Percentiles rank a stretch among this genome's conserved stretches.
phyloP scores from a whole-genome alignment of 2,113 vertebrate species.

The Clupea harengus region DNA sequence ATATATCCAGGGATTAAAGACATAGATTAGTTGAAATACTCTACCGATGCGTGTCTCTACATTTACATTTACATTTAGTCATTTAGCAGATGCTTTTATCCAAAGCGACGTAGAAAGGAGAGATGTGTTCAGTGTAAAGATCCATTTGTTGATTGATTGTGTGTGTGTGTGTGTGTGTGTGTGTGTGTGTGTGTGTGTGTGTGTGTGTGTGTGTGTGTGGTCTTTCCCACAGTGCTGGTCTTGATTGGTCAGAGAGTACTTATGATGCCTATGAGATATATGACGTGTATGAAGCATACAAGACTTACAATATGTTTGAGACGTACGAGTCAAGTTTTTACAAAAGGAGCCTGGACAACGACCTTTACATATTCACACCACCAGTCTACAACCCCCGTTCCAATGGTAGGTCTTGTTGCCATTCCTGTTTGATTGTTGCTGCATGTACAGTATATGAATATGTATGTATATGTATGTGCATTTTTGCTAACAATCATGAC shows the following conservation, averaged over 20 bases:
- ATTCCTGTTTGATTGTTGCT: background rate
- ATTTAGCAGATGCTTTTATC: no score
- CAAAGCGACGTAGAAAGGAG: no score
- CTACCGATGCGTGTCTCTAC: no score
- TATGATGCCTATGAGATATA: constrained; percentile 35
- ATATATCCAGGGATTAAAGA: background rate
- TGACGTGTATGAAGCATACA: constrained; percentile 63
- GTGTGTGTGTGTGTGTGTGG: background rate
- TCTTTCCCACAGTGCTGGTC: constrained; percentile 70
- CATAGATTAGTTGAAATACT: background rate
- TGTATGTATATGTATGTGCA: background rate
- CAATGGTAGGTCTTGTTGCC: constrained; percentile 56
- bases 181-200: background rate
- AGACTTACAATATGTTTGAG: constrained; percentile 69
- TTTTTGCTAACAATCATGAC: constrained; percentile 1
- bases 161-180: background rate
- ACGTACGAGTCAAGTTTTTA: constrained; percentile 95
- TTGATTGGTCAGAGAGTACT: constrained; percentile 80
- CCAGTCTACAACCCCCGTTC: constrained; percentile 62
- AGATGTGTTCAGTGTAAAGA: no score
- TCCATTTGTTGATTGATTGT: no score
- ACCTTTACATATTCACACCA: constrained; percentile 90
- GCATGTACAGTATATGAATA: background rate
- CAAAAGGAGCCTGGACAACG: constrained; percentile 91
- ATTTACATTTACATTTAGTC: no score